These are phyloP conservation scores for Sminthurinus signatus DNA, from an alignment of 1,140 invertebrate genomes.

Conservation along the genomic window DNA sequence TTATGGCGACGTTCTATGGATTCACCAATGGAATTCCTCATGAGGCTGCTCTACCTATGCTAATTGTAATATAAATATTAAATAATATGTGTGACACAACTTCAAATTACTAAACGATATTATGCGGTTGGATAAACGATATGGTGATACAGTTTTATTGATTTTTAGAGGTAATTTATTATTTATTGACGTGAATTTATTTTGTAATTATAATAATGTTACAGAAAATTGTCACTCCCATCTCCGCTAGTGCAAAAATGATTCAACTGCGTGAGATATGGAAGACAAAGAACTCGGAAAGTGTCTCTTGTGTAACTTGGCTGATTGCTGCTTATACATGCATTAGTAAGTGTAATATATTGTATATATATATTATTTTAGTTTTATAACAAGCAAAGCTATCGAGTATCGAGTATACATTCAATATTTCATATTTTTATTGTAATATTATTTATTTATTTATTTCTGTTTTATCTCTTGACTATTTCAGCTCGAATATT, in stretches of 20 bases:
- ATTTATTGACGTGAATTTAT: slow-evolving; percentile 12
- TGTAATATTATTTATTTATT: not conserved
- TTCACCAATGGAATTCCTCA: slow-evolving; percentile 30
- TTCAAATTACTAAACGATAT: not conserved
- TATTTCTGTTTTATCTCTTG: slow-evolving; percentile 12
- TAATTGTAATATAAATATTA: slow-evolving; percentile 36
- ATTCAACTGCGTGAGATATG: slow-evolving; percentile 37
- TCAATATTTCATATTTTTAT: too few relatives aligned
- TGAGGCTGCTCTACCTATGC: slow-evolving; percentile 21
- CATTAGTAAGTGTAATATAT: slow-evolving; percentile 33
- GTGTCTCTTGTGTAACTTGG: slow-evolving; percentile 39
- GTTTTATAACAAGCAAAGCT: too few relatives aligned
- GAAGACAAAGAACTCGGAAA: slow-evolving; percentile 29
- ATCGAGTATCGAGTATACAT: too few relatives aligned
- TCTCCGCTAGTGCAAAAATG: slow-evolving; percentile 40
- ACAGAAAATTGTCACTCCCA: slow-evolving; percentile 40
- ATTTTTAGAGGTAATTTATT: too few relatives aligned
- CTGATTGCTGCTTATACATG: slow-evolving; percentile 40
- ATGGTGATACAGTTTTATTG: too few relatives aligned
- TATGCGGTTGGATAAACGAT: too few relatives aligned
- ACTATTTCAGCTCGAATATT: slow-evolving; percentile 36
- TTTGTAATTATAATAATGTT: slow-evolving; percentile 6
- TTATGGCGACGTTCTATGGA: slow-evolving; percentile 36
- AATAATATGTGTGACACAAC: not conserved
- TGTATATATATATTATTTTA: too few relatives aligned